Base-by-base conservation (phyloP, 2,797 vertebrate species). In the Oryzias sinensis region DNA sequence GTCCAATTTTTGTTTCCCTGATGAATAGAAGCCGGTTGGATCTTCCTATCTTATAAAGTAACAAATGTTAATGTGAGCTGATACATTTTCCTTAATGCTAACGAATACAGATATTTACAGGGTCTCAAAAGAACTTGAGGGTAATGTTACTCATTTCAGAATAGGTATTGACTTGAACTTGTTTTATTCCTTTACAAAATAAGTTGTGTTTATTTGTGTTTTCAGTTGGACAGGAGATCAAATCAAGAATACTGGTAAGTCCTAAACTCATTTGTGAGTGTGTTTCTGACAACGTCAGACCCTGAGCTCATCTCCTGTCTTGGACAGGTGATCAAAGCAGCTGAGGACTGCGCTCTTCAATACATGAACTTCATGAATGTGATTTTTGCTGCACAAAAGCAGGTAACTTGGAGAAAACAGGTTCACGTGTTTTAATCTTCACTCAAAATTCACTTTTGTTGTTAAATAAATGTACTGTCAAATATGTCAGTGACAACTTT, bases 321-420 rank as follows among this genome's bases (percentile, higher is more conserved):
- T 67, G 29, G 18, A 41, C 29, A 99, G 97, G 96, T 99, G 59
- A 92, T 99, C 44, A 98, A 98, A 89, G 95, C 97, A 4, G 94
- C 97, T 0, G 94, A 96, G 53, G 97, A 99, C 86, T 97, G 94
- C 0, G 92, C 97, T 0, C 63, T 93, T 33, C 97, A 98, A 65
- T 99, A 99, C 58, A 99, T 99, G 97, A 98, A 98, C 87, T 98
- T 99, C 83, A 99, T 99, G 97, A 99, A 99, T 3, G 94, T 97
- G 51, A 95, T 97, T 87, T 99, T 99, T 16, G 96, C 97, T 1
- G 95, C 97, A 5, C 97, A 99, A 81, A 99, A 98, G 46, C 95
- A 97, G 94, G 97, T 98, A 74, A 22, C 3, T 9, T 11, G 33
- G 9, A 33, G 8, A 37, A 3, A 11, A 3, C 29, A 37, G 33